Conservation (phyloP, 1,140 invertebrate genomes). For the Caenorhabditis latens region DNA sequence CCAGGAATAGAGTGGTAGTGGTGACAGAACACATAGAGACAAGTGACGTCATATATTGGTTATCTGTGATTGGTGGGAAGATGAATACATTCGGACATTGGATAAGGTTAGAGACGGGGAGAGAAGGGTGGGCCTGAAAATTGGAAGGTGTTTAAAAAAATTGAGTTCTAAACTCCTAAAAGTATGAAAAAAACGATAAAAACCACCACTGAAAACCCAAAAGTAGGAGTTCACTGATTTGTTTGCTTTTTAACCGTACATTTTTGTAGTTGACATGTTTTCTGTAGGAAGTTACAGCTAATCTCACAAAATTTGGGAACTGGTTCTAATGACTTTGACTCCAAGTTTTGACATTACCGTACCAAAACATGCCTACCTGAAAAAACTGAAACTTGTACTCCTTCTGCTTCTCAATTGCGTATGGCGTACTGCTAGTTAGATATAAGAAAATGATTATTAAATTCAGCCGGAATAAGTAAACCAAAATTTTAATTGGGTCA, state of each 20-base stretch:
- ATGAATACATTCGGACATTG: neutral
- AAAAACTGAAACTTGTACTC: neutral
- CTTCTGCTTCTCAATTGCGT: neutral
- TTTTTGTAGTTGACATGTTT: too few relatives aligned
- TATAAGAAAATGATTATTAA: neutral
- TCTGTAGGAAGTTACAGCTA: too few relatives aligned
- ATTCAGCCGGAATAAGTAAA: constrained; percentile 2
- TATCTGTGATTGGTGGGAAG: neutral
- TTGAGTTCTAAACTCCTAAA: too few relatives aligned
- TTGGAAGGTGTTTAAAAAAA: too few relatives aligned
- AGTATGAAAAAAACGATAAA: too few relatives aligned
- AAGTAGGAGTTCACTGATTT: too few relatives aligned
- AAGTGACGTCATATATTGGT: neutral
- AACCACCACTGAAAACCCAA: too few relatives aligned
- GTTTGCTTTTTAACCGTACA: too few relatives aligned
- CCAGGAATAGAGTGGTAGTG: constrained; percentile 1
- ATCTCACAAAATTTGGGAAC: too few relatives aligned
- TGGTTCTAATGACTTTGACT: too few relatives aligned
- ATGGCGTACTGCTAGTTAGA: neutral
- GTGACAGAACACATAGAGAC: constrained; percentile 9
- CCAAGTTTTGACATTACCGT: too few relatives aligned
- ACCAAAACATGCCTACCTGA: neutral
- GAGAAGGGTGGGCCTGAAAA: too few relatives aligned
- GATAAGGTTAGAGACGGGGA: neutral
- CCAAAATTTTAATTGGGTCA: neutral